A percentile compares a stretch with the other conserved stretches of the same genome.
Evolutionary conservation across 2,113 vertebrate genomes (phyloP).

Genomic region (Pontoporia blainvillei): DNA sequence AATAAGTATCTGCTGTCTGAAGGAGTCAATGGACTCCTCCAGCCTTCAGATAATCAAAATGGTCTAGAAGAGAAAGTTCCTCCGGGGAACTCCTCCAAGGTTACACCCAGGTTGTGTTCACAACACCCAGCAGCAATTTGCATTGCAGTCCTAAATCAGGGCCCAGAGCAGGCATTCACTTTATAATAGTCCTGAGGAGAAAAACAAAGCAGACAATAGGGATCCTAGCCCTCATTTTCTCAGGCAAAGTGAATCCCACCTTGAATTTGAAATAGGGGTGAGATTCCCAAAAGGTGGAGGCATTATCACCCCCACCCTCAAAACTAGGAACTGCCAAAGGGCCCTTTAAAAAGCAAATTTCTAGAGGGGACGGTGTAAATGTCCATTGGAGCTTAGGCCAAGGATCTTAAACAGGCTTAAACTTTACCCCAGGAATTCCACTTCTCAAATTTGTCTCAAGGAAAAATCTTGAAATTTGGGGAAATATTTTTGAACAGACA

Average conservation of each 20-base stretch:
- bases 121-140: neutral
- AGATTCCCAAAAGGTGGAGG: constrained; percentile 40
- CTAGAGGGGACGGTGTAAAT: neutral
- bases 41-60: neutral
- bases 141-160: constrained; percentile 9
- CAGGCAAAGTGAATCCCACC: constrained; percentile 40
- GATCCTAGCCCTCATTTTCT: constrained; percentile 54
- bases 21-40: neutral
- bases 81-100: neutral
- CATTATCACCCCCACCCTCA: constrained; percentile 40
- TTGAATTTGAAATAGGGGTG: constrained; percentile 68
- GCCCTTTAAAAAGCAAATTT: constrained; percentile 64
- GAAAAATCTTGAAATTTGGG: neutral
- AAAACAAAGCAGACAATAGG: constrained; percentile 69
- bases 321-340: neutral
- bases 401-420: neutral
- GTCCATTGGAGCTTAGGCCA: neutral
- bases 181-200: constrained; percentile 54
- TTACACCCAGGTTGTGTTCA: neutral
- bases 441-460: neutral
- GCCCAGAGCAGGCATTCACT: constrained; percentile 53
- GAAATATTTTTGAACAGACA: neutral
- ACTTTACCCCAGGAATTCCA: neutral
- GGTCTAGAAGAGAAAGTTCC: neutral
- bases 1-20: neutral